Percentiles rank a stretch among this genome's conserved stretches.
Conservation (phyloP, 2,888 invertebrate genomes). For the Microchrysa polita region DNA sequence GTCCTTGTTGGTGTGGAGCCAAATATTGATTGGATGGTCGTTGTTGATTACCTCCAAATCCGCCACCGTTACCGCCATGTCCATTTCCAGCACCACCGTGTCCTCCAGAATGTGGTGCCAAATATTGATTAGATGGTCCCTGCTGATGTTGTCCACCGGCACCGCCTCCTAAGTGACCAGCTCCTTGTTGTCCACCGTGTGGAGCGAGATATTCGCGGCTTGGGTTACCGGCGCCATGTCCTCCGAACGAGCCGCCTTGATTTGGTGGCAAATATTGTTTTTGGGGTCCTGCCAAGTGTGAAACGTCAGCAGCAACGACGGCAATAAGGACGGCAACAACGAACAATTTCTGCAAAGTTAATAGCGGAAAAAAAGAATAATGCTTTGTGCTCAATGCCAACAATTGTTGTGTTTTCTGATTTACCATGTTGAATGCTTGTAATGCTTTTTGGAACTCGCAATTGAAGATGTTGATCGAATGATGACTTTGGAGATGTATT, state of each 20-base stretch:
- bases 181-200: not conserved
- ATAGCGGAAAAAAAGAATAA: no score
- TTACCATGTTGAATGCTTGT: not conserved
- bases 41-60: not conserved
- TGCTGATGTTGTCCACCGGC: not conserved
- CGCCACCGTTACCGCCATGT: not conserved
- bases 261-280: conserved; percentile 26
- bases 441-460: not conserved
- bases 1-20: not conserved
- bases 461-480: conserved; percentile 7
- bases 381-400: not conserved
- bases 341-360: conserved; percentile 27
- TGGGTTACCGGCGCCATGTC: no score
- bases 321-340: conserved; percentile 17
- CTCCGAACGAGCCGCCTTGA: not conserved
- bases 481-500: not conserved
- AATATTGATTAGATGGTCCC: no score
- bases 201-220: no score
- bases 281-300: conserved; percentile 20
- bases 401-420: not conserved
- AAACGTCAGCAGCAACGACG: conserved; percentile 27
- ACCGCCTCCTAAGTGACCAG: not conserved
- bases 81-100: not conserved
- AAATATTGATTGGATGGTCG: not conserved
- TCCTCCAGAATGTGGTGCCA: not conserved